Evolutionary conservation across 2,888 invertebrate species (phyloP).

Genomic region (Epirrita christyi): DNA sequence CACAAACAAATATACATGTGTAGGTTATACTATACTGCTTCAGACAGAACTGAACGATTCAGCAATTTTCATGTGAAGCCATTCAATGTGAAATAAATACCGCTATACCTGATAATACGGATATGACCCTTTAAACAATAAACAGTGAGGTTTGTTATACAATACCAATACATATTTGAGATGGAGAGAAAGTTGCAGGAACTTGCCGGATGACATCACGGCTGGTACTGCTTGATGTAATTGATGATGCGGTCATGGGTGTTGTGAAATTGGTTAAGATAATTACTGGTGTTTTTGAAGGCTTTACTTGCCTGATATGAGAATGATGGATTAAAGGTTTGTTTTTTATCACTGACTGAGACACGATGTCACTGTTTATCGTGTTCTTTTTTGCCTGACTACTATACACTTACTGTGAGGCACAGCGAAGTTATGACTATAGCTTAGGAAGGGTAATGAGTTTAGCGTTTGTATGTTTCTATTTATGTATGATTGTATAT

Average conservation of each 20-base stretch:
- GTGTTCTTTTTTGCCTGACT: no score
- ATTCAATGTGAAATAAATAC: no score
- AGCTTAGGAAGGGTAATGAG: no score
- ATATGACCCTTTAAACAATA: conserved; percentile 31
- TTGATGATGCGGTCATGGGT: conserved; percentile 37
- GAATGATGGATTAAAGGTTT: no score
- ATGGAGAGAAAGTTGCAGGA: conserved; percentile 51
- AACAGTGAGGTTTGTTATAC: conserved; percentile 46
- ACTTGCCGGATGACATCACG: conserved; percentile 62
- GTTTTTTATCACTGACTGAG: no score
- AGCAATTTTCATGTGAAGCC: not conserved
- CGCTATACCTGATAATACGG: conserved; percentile 9
- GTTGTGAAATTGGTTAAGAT: conserved; percentile 31
- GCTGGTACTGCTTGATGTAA: conserved; percentile 39
- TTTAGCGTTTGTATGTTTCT: no score
- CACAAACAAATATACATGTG: no score
- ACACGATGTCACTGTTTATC: no score
- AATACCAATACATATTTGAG: conserved; percentile 47
- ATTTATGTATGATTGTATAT: no score
- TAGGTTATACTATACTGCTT: no score
- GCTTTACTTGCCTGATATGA: conserved; percentile 13
- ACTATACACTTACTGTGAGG: no score
- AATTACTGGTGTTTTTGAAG: conserved; percentile 20
- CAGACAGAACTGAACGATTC: not conserved
- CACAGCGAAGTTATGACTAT: no score